Base-by-base conservation (phyloP, 2,113 vertebrate species). In the Gopherus evgoodei region DNA sequence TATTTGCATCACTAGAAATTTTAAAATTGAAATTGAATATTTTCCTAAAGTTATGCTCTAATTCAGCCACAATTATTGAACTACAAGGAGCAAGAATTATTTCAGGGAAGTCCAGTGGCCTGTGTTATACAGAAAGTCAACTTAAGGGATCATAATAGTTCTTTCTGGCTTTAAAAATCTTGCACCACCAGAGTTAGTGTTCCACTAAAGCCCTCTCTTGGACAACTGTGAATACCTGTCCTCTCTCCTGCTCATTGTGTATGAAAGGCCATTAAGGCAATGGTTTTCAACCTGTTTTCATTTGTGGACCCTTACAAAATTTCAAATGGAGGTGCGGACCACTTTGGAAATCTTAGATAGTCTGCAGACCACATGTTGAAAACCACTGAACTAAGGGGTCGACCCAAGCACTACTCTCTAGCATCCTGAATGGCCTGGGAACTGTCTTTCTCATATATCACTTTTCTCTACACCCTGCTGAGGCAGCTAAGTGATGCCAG, bases 381-480 rank as follows among this genome's bases (percentile, higher is more conserved):
- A 62, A 31, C 57, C 29, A 31, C 62, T 65, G 31, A 6, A 35
- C 31, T 14, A 65, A 65, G 62, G 14, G 31, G 31, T 31, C 3
- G 14, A 65, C 13, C 62, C 31, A 35, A 65, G 31, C 14, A 35
- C 14, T 65, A 65, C 62, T 35, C 29, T 17, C 62, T 35, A 35
- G 62, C 62, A 65, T 31, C 31, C 31, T 65, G 62, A 35, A 65
- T 65, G 29, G 62, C 62, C 62, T 35, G 29, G 50, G 81, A 59
- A 29, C 53, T 78, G 52, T 12, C 44, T 16, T 81, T 35, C 19
- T 5, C 42, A 0, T 0, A 3, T 4, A 52, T 19, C 79, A 57
- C 35, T 91, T 47, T 87, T 31, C 62, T 38, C 38, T 72, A 72
- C 81, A 53, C 42, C 42, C 35, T 4, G 50, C 11, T 0, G 0